phyloP scores from a whole-genome alignment of 2,113 vertebrate genomes.

The Bufo bufo region DNA sequence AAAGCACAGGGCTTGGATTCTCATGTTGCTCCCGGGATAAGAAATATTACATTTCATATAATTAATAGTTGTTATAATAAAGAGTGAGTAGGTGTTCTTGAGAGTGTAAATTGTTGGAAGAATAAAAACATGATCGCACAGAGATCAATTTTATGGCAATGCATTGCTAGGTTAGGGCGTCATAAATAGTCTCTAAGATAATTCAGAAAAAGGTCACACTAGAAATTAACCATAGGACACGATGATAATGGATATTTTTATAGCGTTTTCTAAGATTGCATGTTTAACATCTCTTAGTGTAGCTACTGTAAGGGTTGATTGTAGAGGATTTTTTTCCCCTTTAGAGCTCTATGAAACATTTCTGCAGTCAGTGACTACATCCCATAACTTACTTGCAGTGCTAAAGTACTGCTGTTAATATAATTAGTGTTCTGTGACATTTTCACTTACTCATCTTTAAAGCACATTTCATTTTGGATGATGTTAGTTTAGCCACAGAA shows the following conservation, averaged over 20 bases:
- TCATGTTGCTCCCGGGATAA: neutral
- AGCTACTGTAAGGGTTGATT: neutral
- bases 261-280: neutral
- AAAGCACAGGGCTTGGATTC: neutral
- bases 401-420: neutral
- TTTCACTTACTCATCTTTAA: neutral
- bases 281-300: neutral
- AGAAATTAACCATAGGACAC: conserved; percentile 9
- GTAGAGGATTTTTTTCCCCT: neutral
- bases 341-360: neutral
- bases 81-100: neutral
- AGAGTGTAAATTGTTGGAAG: neutral
- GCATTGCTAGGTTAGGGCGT: neutral
- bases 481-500: neutral
- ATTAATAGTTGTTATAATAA: neutral
- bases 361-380: neutral
- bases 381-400: neutral
- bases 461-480: neutral
- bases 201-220: conserved; percentile 26
- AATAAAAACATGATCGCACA: conserved; percentile 1
- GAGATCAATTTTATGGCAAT: neutral
- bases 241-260: conserved; percentile 25
- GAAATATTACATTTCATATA: neutral
- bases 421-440: neutral
- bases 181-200: conserved; percentile 20